These are phyloP conservation scores for Listronotus bonariensis DNA, from an alignment of 1,140 invertebrate genomes.

Conservation along the genomic window DNA sequence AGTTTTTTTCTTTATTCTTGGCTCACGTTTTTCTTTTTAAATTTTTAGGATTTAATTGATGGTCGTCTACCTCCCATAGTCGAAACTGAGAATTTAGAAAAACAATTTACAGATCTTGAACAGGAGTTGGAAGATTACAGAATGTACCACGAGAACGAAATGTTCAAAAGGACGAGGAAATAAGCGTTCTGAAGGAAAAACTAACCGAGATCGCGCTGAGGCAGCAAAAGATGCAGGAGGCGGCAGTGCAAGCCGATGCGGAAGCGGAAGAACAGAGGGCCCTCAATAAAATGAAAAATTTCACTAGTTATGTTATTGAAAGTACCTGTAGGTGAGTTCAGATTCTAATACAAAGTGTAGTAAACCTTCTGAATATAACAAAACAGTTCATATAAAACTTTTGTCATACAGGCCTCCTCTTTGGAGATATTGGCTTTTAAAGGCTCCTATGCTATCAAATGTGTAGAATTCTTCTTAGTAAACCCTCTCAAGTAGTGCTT, in stretches of 20 bases:
- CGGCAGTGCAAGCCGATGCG: constrained; percentile 40
- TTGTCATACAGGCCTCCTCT: too few species aligned
- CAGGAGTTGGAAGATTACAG: constrained; percentile 71
- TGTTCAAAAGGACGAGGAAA: constrained; percentile 61
- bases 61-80: constrained; percentile 73
- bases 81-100: constrained; percentile 74
- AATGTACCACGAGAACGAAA: constrained; percentile 55
- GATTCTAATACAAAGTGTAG: too few species aligned
- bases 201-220: constrained; percentile 50
- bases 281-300: constrained; percentile 43
- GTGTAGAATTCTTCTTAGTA: too few species aligned
- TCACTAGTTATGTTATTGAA: constrained; percentile 43
- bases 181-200: constrained; percentile 60
- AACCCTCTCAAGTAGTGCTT: too few species aligned
- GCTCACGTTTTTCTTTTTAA: too few species aligned
- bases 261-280: constrained; percentile 37
- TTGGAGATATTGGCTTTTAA: too few species aligned
- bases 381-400: too few species aligned
- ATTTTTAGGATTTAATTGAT: constrained; percentile 46
- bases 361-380: too few species aligned
- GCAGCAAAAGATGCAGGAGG: constrained; percentile 37
- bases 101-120: constrained; percentile 74
- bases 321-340: constrained; percentile 20
- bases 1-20: too few species aligned
- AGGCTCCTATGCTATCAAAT: too few species aligned